Evolutionary conservation across 2,113 vertebrate species (phyloP).

Genomic region (Microcebus tavaratra): DNA sequence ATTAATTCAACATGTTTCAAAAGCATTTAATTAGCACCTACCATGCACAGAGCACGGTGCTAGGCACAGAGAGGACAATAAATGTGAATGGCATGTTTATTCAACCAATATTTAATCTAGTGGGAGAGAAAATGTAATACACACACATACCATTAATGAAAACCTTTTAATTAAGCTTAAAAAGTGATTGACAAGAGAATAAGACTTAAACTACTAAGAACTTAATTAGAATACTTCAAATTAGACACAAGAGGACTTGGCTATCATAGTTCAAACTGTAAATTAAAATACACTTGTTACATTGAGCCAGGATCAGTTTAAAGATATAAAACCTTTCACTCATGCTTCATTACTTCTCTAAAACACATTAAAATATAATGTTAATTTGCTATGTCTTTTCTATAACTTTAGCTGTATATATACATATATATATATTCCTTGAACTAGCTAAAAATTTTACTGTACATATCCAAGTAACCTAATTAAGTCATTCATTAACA

Average conservation of each 20-base stretch:
- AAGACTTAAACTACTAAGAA: slow-evolving; percentile 36
- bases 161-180: slow-evolving; percentile 46
- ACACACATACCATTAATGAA: not conserved
- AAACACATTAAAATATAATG: not conserved
- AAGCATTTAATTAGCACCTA: slow-evolving; percentile 7
- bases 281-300: slow-evolving; percentile 24
- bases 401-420: not conserved
- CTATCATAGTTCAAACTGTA: not conserved
- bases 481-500: not conserved
- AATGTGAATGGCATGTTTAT: not conserved
- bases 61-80: not conserved
- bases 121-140: slow-evolving; percentile 11
- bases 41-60: not conserved
- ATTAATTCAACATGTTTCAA: not conserved
- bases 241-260: not conserved
- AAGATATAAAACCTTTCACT: slow-evolving; percentile 40
- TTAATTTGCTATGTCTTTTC: not conserved
- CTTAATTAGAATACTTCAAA: slow-evolving; percentile 50
- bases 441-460: not conserved
- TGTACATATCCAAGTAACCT: not conserved
- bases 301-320: slow-evolving; percentile 3
- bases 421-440: not conserved
- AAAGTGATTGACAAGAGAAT: slow-evolving; percentile 42
- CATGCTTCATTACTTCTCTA: not conserved
- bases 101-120: slow-evolving; percentile 19